Conservation (phyloP, 2,797 vertebrate genomes). For the Macropus fuliginosus region DNA sequence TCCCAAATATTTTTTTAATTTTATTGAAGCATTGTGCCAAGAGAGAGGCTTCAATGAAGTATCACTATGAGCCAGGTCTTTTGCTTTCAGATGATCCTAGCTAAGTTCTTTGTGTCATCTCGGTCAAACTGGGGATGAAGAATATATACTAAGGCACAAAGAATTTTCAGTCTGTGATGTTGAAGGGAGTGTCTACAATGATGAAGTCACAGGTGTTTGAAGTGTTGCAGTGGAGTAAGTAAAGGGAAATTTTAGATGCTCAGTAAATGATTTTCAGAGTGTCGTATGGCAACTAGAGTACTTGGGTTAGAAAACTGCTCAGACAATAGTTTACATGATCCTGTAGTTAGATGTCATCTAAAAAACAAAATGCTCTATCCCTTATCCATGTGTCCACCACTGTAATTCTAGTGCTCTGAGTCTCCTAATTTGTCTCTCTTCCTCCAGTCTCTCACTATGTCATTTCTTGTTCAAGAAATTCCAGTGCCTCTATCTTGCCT, state of each 20-base stretch:
- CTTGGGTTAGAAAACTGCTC: not conserved
- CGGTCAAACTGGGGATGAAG: not conserved
- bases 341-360: not conserved
- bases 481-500: not conserved
- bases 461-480: not conserved
- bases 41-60: not conserved
- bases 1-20: not conserved
- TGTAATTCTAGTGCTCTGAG: not conserved
- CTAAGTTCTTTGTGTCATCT: not conserved
- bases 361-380: not conserved
- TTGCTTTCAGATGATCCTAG: not conserved
- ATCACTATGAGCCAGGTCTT: not conserved
- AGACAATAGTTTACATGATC: not conserved
- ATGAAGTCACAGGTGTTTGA: not conserved
- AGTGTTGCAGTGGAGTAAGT: not conserved
- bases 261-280: not conserved
- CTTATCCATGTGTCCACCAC: not conserved
- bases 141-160: not conserved
- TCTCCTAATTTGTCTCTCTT: not conserved
- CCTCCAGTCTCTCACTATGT: not conserved
- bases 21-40: not conserved
- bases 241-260: not conserved
- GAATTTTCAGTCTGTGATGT: not conserved
- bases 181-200: not conserved
- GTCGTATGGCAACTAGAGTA: not conserved